A percentile compares a stretch with the other conserved stretches of the same genome.
phyloP scores from a whole-genome alignment of 2,797 vertebrate genomes.

The Rhinoraja longicauda region DNA sequence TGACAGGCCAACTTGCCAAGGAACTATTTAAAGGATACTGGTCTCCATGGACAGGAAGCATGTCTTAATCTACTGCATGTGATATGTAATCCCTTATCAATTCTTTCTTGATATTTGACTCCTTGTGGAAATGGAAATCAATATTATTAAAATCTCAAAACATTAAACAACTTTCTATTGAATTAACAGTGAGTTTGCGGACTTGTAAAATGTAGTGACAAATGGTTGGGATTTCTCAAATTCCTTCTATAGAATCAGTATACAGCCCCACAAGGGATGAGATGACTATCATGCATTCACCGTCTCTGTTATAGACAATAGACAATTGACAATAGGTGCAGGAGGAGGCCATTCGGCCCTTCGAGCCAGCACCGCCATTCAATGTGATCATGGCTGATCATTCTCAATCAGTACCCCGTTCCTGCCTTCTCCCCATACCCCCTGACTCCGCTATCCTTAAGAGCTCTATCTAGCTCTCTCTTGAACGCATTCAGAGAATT shows the following conservation, averaged over 20 bases:
- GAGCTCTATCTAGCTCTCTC: no score
- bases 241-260: neutral
- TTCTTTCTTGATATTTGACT: slow-evolving; percentile 17
- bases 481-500: no score
- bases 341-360: no score
- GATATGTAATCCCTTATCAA: slow-evolving; percentile 27
- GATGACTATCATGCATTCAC: neutral
- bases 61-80: slow-evolving; percentile 15
- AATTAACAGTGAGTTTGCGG: neutral
- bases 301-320: no score
- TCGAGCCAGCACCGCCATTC: no score
- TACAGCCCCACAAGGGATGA: neutral
- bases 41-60: neutral
- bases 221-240: slow-evolving; percentile 22
- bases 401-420: no score
- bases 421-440: no score
- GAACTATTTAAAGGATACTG: neutral
- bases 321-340: no score
- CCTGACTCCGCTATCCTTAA: no score
- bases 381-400: no score
- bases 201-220: neutral
- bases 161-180: slow-evolving; percentile 28
- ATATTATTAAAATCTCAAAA: slow-evolving; percentile 17
- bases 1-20: neutral
- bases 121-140: slow-evolving; percentile 22